phyloP scores from a whole-genome alignment of 2,113 vertebrate species.

The Cynopterus brachyotis region DNA sequence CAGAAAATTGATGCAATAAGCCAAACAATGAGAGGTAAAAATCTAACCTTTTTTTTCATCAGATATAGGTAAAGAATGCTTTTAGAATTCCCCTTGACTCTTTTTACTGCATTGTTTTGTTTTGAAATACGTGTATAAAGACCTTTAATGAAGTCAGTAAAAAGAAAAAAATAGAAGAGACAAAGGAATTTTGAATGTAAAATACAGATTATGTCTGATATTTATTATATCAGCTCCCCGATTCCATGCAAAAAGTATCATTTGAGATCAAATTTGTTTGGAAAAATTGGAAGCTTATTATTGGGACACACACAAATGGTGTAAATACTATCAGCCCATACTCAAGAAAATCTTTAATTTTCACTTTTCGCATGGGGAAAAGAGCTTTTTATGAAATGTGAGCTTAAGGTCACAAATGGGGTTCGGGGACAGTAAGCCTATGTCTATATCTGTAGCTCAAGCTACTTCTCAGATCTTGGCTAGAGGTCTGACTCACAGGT shows the following conservation, averaged over 20 bases:
- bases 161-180: not conserved
- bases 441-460: not conserved
- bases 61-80: not conserved
- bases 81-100: not conserved
- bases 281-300: not conserved
- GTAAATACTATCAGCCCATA: not conserved
- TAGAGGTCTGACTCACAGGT: not conserved
- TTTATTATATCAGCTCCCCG: not conserved
- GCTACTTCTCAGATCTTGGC: not conserved
- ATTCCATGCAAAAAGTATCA: not conserved
- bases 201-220: not conserved
- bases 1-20: not conserved
- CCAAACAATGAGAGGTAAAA: not conserved
- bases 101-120: not conserved
- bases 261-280: not conserved
- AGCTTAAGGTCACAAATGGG: not conserved
- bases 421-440: not conserved
- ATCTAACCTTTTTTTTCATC: not conserved
- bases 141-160: not conserved
- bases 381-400: not conserved
- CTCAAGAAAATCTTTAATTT: not conserved
- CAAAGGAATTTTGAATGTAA: not conserved
- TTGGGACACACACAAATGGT: not conserved
- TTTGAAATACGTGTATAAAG: constrained; percentile 27
- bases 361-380: not conserved